Conservation (phyloP, 35 echinoderm and acorn worm genomes). For the Strongylocentrotus purpuratus region DNA sequence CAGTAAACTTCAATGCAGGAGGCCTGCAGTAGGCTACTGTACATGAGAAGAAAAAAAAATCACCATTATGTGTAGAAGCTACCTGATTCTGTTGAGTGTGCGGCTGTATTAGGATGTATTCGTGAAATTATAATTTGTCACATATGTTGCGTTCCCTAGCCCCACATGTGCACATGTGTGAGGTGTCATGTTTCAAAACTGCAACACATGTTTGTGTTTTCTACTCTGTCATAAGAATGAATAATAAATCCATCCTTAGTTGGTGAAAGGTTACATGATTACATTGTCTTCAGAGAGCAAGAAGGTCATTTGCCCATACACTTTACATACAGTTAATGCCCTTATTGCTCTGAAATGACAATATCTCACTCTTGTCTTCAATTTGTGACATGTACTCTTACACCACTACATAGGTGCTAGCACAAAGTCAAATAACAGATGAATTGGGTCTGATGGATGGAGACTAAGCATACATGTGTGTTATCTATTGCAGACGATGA, state of each 20-base stretch:
- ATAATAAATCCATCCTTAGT: neutral
- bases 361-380: no score
- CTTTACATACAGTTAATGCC: neutral
- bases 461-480: neutral
- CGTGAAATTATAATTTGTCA: neutral
- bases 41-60: neutral
- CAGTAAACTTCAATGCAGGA: slow-evolving; percentile 2
- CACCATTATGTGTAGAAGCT: no score
- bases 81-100: neutral
- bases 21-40: neutral
- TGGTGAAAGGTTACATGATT: neutral
- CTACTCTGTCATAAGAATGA: neutral
- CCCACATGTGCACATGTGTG: slow-evolving; percentile 7
- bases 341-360: neutral
- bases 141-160: neutral
- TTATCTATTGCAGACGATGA: neutral
- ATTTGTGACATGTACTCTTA: no score
- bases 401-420: neutral
- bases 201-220: neutral
- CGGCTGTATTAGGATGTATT: neutral
- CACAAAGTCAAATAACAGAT: neutral
- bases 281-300: neutral
- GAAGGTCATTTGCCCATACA: neutral
- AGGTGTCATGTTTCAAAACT: neutral
- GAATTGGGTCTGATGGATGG: neutral